Percentiles rank a stretch among this genome's conserved stretches.
Evolutionary conservation across 2,888 invertebrate species (phyloP).

Genomic region (Lissonota sp.): DNA sequence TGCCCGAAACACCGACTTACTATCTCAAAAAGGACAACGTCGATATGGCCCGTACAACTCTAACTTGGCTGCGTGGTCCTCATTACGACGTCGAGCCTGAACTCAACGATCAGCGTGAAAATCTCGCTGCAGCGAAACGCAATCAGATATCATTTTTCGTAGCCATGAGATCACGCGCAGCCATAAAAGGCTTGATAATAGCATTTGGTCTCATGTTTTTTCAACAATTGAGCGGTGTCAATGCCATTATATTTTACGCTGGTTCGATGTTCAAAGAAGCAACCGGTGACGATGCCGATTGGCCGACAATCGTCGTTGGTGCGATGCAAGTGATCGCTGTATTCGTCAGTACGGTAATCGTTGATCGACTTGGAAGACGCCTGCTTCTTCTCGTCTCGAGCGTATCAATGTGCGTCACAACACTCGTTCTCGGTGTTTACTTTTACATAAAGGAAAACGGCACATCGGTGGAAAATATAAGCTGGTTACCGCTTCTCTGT

Average conservation of each 20-base stretch:
- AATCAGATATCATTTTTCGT: conserved; percentile 86
- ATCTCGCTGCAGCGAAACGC: conserved; percentile 85
- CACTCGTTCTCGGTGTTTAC: conserved; percentile 89
- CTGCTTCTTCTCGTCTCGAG: conserved; percentile 91
- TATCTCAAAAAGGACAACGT: conserved; percentile 87
- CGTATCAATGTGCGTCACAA: conserved; percentile 89
- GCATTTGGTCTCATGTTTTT: conserved; percentile 94
- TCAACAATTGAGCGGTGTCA: conserved; percentile 94
- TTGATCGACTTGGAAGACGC: conserved; percentile 93
- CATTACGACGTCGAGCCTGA: conserved; percentile 89
- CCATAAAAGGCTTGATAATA: conserved; percentile 89
- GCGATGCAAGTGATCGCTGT: conserved; percentile 46
- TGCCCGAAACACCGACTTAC: conserved; percentile 95
- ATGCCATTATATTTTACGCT: conserved; percentile 93
- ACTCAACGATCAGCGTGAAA: conserved; percentile 86
- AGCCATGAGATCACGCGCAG: conserved; percentile 87
- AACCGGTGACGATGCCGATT: conserved; percentile 85
- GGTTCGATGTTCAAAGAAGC: conserved; percentile 88
- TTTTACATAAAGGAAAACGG: conserved; percentile 84
- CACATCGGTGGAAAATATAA: conserved; percentile 85
- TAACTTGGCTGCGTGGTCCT: conserved; percentile 90
- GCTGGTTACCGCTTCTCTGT: conserved; percentile 91
- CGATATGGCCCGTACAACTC: conserved; percentile 88
- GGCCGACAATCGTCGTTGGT: conserved; percentile 55
- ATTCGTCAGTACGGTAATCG: conserved; percentile 88